Conservation (phyloP, 2,113 vertebrate species). For the Pelecanus crispus region DNA sequence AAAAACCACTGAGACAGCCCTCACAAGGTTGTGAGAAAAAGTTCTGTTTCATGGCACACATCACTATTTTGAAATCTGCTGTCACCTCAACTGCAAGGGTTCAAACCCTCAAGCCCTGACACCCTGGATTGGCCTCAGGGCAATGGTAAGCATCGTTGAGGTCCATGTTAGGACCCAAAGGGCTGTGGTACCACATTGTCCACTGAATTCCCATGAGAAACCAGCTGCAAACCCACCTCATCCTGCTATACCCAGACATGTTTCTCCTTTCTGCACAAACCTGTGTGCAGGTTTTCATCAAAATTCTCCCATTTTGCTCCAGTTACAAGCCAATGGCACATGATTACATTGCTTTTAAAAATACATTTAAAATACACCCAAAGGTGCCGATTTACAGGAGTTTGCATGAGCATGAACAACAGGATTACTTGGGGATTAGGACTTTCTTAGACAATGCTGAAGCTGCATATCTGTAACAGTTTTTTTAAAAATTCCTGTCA, state of each 20-base stretch:
- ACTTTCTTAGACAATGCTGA: conserved; percentile 10
- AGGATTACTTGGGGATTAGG: conserved; percentile 38
- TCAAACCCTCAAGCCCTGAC: background rate
- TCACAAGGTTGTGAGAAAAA: background rate
- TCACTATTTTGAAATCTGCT: background rate
- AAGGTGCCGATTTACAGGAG: background rate
- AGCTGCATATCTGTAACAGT: conserved; percentile 7
- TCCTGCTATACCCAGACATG: rapidly evolving
- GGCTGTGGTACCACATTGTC: background rate
- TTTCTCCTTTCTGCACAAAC: background rate
- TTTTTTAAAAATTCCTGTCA: background rate
- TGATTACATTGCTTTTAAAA: background rate
- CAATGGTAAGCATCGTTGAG: rapidly evolving
- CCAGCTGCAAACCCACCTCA: background rate
- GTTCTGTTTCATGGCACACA: background rate
- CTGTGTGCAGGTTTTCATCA: background rate
- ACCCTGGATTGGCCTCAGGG: background rate
- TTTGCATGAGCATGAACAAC: background rate
- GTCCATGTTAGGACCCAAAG: background rate
- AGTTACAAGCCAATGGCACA: background rate
- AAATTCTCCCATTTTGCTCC: background rate
- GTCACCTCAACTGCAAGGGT: background rate
- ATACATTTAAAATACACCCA: background rate
- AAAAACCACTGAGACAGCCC: rapidly evolving
- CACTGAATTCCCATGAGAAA: background rate